phyloP scores from a whole-genome alignment of 2,113 vertebrate species.

The Sturnira hondurensis region DNA sequence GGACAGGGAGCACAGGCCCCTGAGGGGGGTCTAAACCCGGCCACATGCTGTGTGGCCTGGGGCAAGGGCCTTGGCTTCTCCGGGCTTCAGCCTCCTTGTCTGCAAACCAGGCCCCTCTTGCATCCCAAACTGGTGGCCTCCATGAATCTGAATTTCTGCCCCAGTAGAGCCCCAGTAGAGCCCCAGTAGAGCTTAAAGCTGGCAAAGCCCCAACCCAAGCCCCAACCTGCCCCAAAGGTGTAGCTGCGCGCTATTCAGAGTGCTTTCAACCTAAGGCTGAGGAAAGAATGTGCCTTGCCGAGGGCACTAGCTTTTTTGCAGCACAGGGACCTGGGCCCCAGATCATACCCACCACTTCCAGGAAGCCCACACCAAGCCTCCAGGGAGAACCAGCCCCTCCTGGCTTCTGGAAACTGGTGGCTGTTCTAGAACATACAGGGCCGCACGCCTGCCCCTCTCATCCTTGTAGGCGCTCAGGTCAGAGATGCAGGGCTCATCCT shows the following conservation, averaged over 20 bases:
- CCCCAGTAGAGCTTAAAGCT: neutral
- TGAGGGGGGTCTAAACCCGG: neutral
- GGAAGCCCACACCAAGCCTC: neutral
- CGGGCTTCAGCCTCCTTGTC: neutral
- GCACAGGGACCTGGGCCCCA: neutral
- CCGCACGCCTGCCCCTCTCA: fast-evolving
- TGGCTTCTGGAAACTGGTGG: neutral
- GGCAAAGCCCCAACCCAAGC: neutral
- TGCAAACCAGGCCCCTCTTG: neutral
- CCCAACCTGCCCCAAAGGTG: neutral
- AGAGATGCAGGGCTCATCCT: neutral
- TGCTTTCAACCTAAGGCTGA: neutral
- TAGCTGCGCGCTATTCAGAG: no score
- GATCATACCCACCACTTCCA: neutral
- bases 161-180: neutral
- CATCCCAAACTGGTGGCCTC: no score
- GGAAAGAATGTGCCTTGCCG: neutral
- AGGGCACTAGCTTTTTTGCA: neutral
- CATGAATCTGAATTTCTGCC: neutral
- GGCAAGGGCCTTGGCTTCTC: neutral
- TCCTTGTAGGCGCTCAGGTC: neutral
- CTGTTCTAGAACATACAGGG: neutral
- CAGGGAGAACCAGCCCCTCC: neutral
- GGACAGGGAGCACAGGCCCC: neutral
- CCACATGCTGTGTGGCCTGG: neutral